phyloP scores from a whole-genome alignment of 92 coral and sea anemone species.

The Montipora capitata region DNA sequence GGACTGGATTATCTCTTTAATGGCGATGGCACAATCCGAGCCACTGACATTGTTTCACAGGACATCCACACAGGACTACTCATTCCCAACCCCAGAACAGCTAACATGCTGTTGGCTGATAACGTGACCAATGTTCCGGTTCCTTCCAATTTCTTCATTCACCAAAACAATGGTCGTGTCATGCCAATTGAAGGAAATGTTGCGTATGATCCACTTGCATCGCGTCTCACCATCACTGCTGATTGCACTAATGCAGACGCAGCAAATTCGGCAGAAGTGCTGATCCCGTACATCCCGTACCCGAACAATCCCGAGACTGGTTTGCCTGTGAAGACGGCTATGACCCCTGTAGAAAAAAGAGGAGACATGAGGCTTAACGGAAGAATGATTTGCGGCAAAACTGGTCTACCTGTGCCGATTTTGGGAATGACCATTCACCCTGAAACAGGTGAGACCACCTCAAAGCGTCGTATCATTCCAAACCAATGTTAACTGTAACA shows the following conservation, averaged over 20 bases:
- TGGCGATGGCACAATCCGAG: constrained; percentile 84
- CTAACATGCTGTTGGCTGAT: constrained; percentile 94
- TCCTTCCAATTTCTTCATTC: constrained; percentile 93
- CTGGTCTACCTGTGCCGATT: constrained; percentile 96
- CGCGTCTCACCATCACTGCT: constrained; percentile 93
- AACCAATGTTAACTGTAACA: neutral
- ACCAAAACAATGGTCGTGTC: constrained; percentile 88
- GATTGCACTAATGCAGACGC: constrained; percentile 94
- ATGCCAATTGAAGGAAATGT: constrained; percentile 99
- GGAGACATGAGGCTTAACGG: constrained; percentile 92
- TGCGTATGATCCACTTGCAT: constrained; percentile 94
- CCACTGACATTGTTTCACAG: constrained; percentile 81
- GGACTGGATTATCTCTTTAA: constrained; percentile 84
- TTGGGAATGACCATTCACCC: constrained; percentile 99
- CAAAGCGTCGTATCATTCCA: neutral
- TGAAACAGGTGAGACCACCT: constrained; percentile 80
- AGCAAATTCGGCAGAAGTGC: constrained; percentile 87
- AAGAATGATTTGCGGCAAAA: constrained; percentile 90
- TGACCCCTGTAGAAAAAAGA: constrained; percentile 84
- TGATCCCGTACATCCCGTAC: constrained; percentile 97
- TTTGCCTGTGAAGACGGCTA: constrained; percentile 83
- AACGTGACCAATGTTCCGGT: constrained; percentile 94
- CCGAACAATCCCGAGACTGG: constrained; percentile 98
- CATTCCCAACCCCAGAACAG: constrained; percentile 86
- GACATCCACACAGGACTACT: constrained; percentile 91